These are phyloP conservation scores for Astatotilapia flaviijosephi DNA, from an alignment of 2,113 vertebrate genomes.

Conservation along the genomic window DNA sequence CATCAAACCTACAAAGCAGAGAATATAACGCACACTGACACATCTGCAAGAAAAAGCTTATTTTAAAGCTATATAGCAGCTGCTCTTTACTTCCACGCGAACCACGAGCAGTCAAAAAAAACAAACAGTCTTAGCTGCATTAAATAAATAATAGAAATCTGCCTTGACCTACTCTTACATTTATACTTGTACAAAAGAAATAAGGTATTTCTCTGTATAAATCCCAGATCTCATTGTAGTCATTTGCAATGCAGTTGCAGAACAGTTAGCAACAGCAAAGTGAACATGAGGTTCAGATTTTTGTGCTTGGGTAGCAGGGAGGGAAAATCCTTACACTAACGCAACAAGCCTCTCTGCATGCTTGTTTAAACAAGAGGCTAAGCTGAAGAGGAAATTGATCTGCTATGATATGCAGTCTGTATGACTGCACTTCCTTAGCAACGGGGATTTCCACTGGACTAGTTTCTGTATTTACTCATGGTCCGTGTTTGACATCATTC, in stretches of 20 bases:
- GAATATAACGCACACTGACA: neutral
- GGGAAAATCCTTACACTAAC: neutral
- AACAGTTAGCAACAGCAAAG: neutral
- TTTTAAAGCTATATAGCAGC: neutral
- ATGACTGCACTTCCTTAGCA: neutral
- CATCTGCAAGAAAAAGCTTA: neutral
- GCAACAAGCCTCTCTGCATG: neutral
- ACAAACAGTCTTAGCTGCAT: neutral
- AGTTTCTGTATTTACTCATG: neutral
- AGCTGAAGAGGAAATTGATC: neutral
- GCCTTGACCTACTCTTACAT: neutral
- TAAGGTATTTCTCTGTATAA: neutral
- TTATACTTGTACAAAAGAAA: neutral
- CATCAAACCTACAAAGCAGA: neutral
- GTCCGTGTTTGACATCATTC: neutral
- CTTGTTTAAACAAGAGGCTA: neutral
- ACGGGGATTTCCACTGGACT: conserved; percentile 14
- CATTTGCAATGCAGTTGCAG: neutral
- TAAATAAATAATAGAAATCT: neutral
- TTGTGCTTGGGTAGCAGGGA: neutral
- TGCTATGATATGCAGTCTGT: neutral
- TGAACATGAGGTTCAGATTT: neutral
- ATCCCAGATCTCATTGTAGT: neutral
- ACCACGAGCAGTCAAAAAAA: neutral
- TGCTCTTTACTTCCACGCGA: neutral